phyloP scores from a whole-genome alignment of 1,140 invertebrate species.

The Reticulitermes speratus region DNA sequence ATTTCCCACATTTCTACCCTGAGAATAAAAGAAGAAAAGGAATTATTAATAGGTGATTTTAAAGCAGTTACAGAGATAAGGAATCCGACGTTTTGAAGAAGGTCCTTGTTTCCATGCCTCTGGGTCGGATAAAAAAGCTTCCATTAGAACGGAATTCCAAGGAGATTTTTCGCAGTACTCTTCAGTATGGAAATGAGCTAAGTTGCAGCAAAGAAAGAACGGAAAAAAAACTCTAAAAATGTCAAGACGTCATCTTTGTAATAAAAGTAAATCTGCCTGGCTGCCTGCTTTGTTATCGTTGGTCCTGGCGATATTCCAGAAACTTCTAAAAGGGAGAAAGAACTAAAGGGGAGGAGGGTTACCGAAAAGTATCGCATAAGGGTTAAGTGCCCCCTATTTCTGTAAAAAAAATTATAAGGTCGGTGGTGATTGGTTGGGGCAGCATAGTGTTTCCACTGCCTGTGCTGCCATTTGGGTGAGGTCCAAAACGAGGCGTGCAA shows the following conservation, averaged over 20 bases:
- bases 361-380: not conserved
- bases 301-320: not conserved
- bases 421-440: not conserved
- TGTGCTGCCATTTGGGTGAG: not conserved
- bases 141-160: not conserved
- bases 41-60: no score
- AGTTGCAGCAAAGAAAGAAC: not conserved
- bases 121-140: no score
- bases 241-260: conserved; percentile 15
- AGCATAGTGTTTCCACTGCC: not conserved
- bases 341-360: not conserved
- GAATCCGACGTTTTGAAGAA: no score
- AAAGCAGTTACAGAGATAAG: no score
- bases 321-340: not conserved
- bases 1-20: no score
- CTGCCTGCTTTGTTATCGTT: conserved; percentile 1
- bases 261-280: conserved; percentile 4
- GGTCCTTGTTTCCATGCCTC: no score
- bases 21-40: no score
- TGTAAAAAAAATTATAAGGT: not conserved
- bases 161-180: not conserved
- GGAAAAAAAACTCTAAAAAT: conserved; percentile 6
- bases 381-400: not conserved
- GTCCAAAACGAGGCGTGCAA: not conserved
- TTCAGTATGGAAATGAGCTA: conserved; percentile 14